A percentile compares a stretch with the other conserved stretches of the same genome.
Evolutionary conservation across 2,888 invertebrate species (phyloP).

Genomic region (Allolobophora icterica): DNA sequence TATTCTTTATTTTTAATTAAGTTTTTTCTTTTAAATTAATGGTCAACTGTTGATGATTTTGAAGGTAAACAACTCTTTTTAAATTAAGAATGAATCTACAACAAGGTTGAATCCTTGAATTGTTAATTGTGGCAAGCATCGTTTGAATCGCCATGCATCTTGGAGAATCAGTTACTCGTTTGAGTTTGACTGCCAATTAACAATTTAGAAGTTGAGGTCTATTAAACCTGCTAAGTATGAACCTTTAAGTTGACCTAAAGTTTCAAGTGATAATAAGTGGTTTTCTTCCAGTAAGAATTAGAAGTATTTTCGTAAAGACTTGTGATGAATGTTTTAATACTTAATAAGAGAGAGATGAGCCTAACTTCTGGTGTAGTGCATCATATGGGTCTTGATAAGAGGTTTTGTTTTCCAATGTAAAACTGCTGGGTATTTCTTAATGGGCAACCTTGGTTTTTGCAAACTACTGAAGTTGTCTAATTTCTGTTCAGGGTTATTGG

Average conservation of each 20-base stretch:
- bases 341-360: neutral
- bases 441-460: neutral
- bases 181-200: neutral
- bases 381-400: neutral
- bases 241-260: neutral
- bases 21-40: constrained; percentile 6
- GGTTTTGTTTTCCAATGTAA: neutral
- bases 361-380: too few relatives aligned
- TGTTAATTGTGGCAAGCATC: neutral
- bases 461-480: neutral
- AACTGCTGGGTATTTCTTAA: neutral
- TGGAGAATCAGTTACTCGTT: neutral
- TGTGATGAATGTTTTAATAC: neutral
- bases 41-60: neutral
- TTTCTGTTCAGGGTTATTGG: neutral
- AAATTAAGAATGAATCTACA: neutral
- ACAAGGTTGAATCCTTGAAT: neutral
- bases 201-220: neutral
- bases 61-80: constrained; percentile 14
- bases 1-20: neutral
- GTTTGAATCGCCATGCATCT: neutral
- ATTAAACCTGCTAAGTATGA: neutral
- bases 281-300: neutral
- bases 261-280: neutral
- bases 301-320: neutral